Percentiles rank a stretch among this genome's conserved stretches.
Conservation (phyloP, 2,113 vertebrate genomes). For the Nymphicus hollandicus region DNA sequence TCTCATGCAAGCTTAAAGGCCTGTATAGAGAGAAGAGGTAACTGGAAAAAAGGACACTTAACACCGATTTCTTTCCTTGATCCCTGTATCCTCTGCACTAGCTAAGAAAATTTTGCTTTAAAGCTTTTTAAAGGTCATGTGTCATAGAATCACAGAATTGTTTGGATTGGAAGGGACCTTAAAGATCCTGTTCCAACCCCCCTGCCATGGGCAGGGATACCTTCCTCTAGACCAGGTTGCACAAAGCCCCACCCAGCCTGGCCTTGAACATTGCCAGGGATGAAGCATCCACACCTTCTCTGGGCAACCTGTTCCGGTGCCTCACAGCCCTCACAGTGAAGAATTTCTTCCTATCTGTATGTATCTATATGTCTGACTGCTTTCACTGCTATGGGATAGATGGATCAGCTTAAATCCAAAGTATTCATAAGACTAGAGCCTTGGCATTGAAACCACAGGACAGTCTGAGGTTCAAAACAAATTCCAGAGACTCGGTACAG, state of each 20-base stretch:
- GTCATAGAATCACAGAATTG: background rate
- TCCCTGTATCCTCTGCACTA: background rate
- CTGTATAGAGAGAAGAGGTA: background rate
- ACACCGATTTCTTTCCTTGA: background rate
- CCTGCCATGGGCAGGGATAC: background rate
- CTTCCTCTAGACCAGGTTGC: background rate
- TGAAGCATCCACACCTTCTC: background rate
- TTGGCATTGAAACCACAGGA: background rate
- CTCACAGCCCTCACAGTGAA: background rate
- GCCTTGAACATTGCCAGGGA: background rate
- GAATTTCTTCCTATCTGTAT: background rate
- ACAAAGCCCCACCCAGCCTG: background rate
- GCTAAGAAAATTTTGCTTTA: background rate
- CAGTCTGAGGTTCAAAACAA: background rate
- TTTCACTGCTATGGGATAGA: background rate
- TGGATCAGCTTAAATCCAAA: background rate
- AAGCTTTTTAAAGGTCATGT: background rate
- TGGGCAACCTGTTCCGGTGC: background rate
- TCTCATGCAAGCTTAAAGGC: background rate
- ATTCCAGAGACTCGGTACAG: background rate
- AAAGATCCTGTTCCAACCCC: background rate
- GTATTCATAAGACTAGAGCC: background rate
- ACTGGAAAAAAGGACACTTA: background rate
- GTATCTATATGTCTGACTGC: background rate
- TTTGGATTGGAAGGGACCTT: background rate